These are phyloP conservation scores for Halcyon smyrnensis DNA, from an alignment of 2,797 vertebrate species.

Conservation along the genomic window DNA sequence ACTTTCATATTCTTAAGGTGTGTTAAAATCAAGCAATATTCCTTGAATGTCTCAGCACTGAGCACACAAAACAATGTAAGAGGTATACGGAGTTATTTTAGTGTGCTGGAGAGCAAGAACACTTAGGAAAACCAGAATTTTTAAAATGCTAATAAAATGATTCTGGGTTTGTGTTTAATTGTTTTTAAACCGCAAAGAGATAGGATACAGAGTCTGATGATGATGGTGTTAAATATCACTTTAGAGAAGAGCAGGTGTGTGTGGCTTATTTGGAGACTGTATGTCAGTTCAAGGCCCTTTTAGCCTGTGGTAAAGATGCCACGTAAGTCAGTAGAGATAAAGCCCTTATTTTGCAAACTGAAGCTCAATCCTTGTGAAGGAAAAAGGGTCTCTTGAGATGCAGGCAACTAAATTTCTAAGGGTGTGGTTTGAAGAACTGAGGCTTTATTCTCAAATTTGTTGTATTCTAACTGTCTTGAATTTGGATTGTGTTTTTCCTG, in stretches of 20 bases:
- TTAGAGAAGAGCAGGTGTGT: not conserved
- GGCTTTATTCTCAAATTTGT: not conserved
- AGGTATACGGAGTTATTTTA: not conserved
- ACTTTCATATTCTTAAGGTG: not conserved
- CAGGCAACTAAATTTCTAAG: not conserved
- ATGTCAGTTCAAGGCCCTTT: not conserved
- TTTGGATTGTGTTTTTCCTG: not conserved
- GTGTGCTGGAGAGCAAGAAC: not conserved
- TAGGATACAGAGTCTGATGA: not conserved
- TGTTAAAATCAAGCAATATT: not conserved
- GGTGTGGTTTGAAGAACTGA: not conserved
- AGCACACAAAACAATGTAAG: not conserved
- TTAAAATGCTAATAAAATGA: not conserved
- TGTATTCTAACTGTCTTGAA: not conserved
- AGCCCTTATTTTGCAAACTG: not conserved
- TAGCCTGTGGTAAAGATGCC: not conserved
- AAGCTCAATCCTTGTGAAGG: not conserved
- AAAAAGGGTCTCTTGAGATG: not conserved
- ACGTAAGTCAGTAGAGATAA: not conserved
- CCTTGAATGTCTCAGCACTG: not conserved
- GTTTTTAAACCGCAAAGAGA: not conserved
- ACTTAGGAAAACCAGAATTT: not conserved
- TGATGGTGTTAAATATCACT: not conserved
- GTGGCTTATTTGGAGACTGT: not conserved
- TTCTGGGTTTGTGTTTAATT: not conserved